Evolutionary conservation across 2,113 vertebrate genomes (phyloP), one percentile per base, ranked within the genome.

Genomic region (Limanda limanda): DNA sequence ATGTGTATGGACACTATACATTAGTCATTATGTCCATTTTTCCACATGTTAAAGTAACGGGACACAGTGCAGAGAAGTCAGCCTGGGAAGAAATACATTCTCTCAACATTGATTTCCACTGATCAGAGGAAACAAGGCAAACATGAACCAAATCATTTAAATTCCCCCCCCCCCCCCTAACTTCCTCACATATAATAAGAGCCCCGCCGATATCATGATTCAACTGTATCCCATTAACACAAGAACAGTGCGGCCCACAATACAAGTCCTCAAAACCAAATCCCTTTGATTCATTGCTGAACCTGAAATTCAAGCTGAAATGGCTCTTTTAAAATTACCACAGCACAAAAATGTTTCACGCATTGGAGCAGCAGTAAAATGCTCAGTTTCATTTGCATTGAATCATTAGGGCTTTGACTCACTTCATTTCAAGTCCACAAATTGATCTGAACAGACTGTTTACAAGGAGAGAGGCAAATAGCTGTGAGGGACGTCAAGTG

Each of bases 241-340:
- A 35, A 56, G 54, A 18, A 64, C 48, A 20, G 55, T 5, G 69
- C 21, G 12, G 71, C 64, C 66, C 35, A 27, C 61, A 62, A 63
- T 75, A 69, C 66, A 78, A 71, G 75, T 17, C n/a, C 63, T 76
- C 75, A 52, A 76, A 76, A 71, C 52, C 61, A 66, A 74, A 79
- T 69, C 83, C 40, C 59, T 24, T 65, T 76, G 2, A 65, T 75
- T 79, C 59, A 68, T 56, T 47, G 62, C 65, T 66, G 63, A 60
- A 67, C 62, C 70, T 67, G 62, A 84, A 83, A 79, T 81, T 79
- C 55, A 59, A 70, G 72, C 69, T 62, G 65, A 74, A 86, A 88
- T 77, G 74, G 62, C 73, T 81, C 58, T 63, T 67, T 45, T 52
- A 13, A 68, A 84, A 85, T 82, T 78, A 74, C 83, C 55, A 13